A percentile compares a stretch with the other conserved stretches of the same genome.
These are phyloP conservation scores for Pogonognathellus flavescens DNA, from an alignment of 1,140 invertebrate genomes.

Conservation along the genomic window DNA sequence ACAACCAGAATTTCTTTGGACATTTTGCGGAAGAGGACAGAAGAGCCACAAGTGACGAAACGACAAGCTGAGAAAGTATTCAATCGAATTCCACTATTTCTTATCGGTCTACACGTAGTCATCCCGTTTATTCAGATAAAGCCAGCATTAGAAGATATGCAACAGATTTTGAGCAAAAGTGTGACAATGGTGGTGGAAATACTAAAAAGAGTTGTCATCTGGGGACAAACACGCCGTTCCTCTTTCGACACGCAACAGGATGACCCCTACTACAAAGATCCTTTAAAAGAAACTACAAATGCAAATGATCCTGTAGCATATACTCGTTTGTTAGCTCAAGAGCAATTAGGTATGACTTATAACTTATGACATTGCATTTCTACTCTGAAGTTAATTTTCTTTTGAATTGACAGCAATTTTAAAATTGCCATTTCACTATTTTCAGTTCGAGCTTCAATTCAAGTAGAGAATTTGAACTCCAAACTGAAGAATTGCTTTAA, in stretches of 20 bases:
- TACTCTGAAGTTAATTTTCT: slow-evolving; percentile 6
- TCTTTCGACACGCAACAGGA: slow-evolving; percentile 51
- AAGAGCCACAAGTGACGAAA: slow-evolving; percentile 65
- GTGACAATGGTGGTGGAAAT: slow-evolving; percentile 76
- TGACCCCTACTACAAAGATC: slow-evolving; percentile 60
- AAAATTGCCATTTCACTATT: not conserved
- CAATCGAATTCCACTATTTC: slow-evolving; percentile 64
- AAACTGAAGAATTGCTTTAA: slow-evolving; percentile 78
- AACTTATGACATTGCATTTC: not conserved
- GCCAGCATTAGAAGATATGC: slow-evolving; percentile 79
- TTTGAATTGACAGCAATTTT: no score
- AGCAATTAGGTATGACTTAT: slow-evolving; percentile 56
- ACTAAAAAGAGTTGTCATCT: slow-evolving; percentile 78
- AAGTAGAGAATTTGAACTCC: slow-evolving; percentile 62
- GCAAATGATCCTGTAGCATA: slow-evolving; percentile 23
- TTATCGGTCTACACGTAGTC: slow-evolving; percentile 68
- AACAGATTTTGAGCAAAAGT: slow-evolving; percentile 78
- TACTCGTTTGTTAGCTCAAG: slow-evolving; percentile 57
- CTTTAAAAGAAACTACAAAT: slow-evolving; percentile 3
- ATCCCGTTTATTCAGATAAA: slow-evolving; percentile 72
- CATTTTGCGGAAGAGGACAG: slow-evolving; percentile 75
- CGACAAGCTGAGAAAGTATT: slow-evolving; percentile 58
- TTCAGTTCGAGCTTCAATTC: slow-evolving; percentile 60
- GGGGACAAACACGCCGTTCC: slow-evolving; percentile 74
- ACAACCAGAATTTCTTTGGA: slow-evolving; percentile 80